A percentile compares a stretch with the other conserved stretches of the same genome.
phyloP scores from a whole-genome alignment of 2,797 vertebrate genomes.

The Girardinus metallicus region DNA sequence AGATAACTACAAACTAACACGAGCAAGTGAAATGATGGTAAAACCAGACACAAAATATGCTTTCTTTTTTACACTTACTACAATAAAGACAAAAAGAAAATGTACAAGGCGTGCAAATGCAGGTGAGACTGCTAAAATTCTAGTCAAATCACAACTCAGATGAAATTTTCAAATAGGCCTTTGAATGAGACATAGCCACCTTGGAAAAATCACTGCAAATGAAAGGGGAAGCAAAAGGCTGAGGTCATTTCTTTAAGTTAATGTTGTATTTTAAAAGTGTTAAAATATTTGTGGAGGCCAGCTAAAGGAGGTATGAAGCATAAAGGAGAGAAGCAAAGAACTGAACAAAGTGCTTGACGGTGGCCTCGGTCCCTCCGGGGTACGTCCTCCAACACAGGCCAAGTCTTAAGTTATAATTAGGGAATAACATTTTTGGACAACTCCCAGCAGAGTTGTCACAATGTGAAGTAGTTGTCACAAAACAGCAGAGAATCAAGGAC shows the following conservation, averaged over 20 bases:
- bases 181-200: background rate
- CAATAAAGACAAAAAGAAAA: background rate
- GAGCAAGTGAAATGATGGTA: background rate
- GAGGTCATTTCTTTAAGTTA: background rate
- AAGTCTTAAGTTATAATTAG: background rate
- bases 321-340: slow-evolving; percentile 48
- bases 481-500: background rate
- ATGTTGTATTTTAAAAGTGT: background rate
- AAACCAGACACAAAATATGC: background rate
- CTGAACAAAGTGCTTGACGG: slow-evolving; percentile 46
- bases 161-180: background rate
- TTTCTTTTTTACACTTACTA: background rate
- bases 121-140: no score
- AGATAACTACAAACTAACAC: background rate
- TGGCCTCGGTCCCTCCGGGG: background rate
- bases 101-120: background rate
- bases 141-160: background rate
- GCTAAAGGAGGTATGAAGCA: slow-evolving; percentile 6
- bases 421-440: background rate
- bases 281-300: background rate
- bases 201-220: background rate
- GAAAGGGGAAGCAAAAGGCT: background rate
- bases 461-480: background rate
- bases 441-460: background rate
- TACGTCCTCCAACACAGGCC: background rate